Base-by-base conservation (phyloP, 1,140 invertebrate species). In the Orchestia grillus region DNA sequence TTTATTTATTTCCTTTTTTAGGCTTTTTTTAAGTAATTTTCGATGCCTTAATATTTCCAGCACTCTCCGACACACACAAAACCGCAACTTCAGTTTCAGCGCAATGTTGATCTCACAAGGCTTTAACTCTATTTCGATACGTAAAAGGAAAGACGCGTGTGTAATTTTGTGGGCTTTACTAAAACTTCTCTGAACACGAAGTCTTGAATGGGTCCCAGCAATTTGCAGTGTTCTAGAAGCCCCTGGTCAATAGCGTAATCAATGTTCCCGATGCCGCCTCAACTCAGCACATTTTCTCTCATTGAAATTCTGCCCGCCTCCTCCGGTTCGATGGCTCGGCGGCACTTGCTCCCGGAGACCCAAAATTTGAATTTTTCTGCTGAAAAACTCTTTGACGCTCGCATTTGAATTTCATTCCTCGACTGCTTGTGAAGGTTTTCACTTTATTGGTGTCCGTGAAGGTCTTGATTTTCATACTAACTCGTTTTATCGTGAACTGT, bases 221-320 rank as follows among this genome's bases (percentile, higher is more conserved):
- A 77, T 77, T 77, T 77, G 62, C 62, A 23, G 62, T 77, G 62
- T 77, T 77, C 62, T 77, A 77, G 62, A 77, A 77, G 11, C 47
- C 62, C 62, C 1, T 36, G 62, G 62, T 36, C 62, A 77, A 77
- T 23, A 77, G 62, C 62, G 62, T 77, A 77, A 77, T 77, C 62
- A 77, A 77, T 77, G 62, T 36, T 77, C 28, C 62, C 62, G 62
- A 36, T 77, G 62, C 62, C 1, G 62, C 62, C 28, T 77, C 62
- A 77, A 77, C 62, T 77, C 62, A 77, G 62, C 62, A 77, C 62
- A 77, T 77, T 77, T 77, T 77, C 62, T 77, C 62, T 77, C 62
- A 77, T 77, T 77, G 62, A 77, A 77, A 77, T 77, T 77, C 62
- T 36, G 62, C 62, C 28, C 62, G 62, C 15, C 28, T 77, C 62